Conservation (phyloP, 2,797 vertebrate genomes). For the Allobates femoralis region DNA sequence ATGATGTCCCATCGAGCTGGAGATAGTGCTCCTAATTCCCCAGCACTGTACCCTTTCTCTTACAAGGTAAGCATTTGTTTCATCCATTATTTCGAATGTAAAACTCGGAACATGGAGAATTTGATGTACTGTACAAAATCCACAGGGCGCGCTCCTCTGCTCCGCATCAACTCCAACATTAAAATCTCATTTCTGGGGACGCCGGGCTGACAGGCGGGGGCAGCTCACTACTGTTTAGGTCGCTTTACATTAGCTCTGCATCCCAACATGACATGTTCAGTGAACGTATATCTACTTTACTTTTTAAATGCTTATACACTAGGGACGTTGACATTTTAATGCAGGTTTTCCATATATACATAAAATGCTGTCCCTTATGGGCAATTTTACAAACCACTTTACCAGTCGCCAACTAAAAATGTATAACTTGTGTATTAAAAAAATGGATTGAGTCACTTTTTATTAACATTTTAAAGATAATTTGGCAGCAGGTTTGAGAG, state of each 20-base stretch:
- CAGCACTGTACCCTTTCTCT: neutral
- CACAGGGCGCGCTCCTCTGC: neutral
- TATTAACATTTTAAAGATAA: too few relatives aligned
- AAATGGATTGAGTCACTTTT: too few relatives aligned
- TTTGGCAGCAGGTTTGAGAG: too few relatives aligned
- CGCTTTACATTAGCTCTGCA: neutral
- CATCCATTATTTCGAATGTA: slow-evolving; percentile 3
- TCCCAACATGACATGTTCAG: neutral
- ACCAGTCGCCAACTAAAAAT: neutral
- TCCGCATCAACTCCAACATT: neutral
- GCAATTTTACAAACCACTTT: neutral
- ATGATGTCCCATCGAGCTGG: slow-evolving; percentile 56
- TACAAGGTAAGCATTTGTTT: slow-evolving; percentile 36
- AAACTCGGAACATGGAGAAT: neutral
- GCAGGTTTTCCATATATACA: neutral
- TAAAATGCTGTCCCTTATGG: neutral
- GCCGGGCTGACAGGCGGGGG: neutral
- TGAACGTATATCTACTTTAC: neutral
- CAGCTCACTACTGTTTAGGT: neutral
- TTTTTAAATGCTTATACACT: neutral
- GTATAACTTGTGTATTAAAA: neutral
- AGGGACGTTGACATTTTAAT: neutral
- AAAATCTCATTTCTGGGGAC: neutral
- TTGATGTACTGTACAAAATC: neutral
- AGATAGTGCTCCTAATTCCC: slow-evolving; percentile 30